phyloP scores from a whole-genome alignment of 53 echinoderm and acorn worm genomes.

The Paracentrotus lividus region DNA sequence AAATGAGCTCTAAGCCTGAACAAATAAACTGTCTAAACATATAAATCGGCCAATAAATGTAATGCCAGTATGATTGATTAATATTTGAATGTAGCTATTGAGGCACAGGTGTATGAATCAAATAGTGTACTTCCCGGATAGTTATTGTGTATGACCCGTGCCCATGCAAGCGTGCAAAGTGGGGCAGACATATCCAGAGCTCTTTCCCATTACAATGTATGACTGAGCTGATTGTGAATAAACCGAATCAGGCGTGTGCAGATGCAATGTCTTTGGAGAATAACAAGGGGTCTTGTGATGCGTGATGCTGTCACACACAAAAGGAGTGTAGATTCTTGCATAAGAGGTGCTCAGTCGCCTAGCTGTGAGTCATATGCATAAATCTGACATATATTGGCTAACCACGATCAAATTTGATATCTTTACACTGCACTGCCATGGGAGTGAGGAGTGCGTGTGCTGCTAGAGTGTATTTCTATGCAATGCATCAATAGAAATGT shows the following conservation, averaged over 20 bases:
- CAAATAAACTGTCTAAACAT: background rate
- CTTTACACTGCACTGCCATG: background rate
- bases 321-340: conserved; percentile 37
- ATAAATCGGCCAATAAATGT: conserved; percentile 3
- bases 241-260: conserved; percentile 19
- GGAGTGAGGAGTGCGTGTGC: conserved; percentile 8
- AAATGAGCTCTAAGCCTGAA: background rate
- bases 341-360: conserved; percentile 24
- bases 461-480: background rate
- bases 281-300: conserved; percentile 16
- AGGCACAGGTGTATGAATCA: conserved; percentile 6
- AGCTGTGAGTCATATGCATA: conserved; percentile 66
- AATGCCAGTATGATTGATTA: background rate
- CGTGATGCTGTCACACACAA: conserved; percentile 31
- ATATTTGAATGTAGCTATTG: background rate
- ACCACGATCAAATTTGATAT: conserved; percentile 61
- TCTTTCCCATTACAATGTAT: background rate
- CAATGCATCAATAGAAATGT: background rate
- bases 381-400: conserved; percentile 43
- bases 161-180: background rate
- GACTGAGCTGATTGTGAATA: conserved; percentile 12
- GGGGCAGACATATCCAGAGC: background rate
- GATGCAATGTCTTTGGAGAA: conserved; percentile 35
- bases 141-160: background rate
- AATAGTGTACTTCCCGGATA: background rate